These are phyloP conservation scores for Mugil cephalus DNA, from an alignment of 2,113 vertebrate genomes.

Conservation along the genomic window DNA sequence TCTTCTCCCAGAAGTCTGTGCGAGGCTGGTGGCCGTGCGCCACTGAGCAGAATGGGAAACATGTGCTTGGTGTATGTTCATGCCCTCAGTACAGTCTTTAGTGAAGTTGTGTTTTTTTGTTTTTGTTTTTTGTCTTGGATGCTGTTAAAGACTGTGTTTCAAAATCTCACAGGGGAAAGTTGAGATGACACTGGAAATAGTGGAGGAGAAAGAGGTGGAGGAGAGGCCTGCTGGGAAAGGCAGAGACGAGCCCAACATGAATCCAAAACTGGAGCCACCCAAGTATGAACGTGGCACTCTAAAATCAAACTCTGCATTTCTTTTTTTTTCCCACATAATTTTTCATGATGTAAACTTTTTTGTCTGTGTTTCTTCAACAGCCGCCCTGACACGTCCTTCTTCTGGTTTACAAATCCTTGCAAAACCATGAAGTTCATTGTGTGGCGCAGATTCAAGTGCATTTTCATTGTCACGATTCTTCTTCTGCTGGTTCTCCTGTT, in stretches of 20 bases:
- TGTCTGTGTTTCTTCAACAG: slow-evolving; percentile 76
- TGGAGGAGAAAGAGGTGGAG: slow-evolving; percentile 93
- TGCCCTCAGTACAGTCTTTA: neutral
- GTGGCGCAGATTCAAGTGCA: slow-evolving; percentile 95
- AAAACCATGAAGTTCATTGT: slow-evolving; percentile 97
- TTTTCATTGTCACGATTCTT: slow-evolving; percentile 89
- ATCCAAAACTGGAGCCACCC: slow-evolving; percentile 93
- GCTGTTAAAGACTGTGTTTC: slow-evolving; percentile 17
- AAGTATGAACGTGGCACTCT: slow-evolving; percentile 85
- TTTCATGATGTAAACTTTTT: neutral
- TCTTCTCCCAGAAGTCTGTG: slow-evolving; percentile 96
- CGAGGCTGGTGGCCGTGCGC: slow-evolving; percentile 97
- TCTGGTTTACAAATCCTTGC: slow-evolving; percentile 98
- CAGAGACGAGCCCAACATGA: slow-evolving; percentile 98
- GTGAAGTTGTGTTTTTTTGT: neutral
- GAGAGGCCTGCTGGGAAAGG: slow-evolving; percentile 96
- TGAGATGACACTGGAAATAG: slow-evolving; percentile 96
- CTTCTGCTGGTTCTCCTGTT: slow-evolving; percentile 90
- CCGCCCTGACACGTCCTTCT: slow-evolving; percentile 97
- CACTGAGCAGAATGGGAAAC: slow-evolving; percentile 88
- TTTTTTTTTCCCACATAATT: neutral
- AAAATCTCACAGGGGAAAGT: slow-evolving; percentile 91
- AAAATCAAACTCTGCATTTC: neutral
- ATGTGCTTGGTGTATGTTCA: slow-evolving; percentile 88
- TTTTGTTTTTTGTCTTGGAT: neutral